These are phyloP conservation scores for Microdon myrmicae DNA, from an alignment of 2,888 invertebrate species.

Conservation along the genomic window DNA sequence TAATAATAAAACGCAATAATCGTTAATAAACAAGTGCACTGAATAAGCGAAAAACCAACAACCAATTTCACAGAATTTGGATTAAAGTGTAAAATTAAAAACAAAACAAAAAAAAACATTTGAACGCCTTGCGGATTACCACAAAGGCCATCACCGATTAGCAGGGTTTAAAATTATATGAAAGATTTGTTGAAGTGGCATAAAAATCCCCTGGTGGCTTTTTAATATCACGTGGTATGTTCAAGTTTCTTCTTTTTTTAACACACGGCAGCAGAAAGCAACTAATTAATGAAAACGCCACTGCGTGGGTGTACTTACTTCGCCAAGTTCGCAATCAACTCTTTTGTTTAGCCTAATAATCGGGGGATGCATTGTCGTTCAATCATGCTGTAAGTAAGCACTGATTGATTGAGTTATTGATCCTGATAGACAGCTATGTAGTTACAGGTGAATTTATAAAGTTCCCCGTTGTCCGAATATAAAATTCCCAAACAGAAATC, in stretches of 20 bases:
- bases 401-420: too few relatives aligned
- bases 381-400: too few relatives aligned
- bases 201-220: background rate
- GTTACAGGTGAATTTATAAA: too few relatives aligned
- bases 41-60: constrained; percentile 16
- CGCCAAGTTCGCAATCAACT: constrained; percentile 45
- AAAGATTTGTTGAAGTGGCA: constrained; percentile 43
- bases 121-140: constrained; percentile 29
- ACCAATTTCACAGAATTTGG: constrained; percentile 14
- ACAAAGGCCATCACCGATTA: constrained; percentile 25
- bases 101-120: constrained; percentile 9
- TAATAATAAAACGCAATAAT: too few relatives aligned
- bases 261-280: too few relatives aligned
- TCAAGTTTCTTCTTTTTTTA: too few relatives aligned
- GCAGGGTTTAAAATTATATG: constrained; percentile 40
- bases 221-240: too few relatives aligned
- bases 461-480: too few relatives aligned
- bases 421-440: too few relatives aligned
- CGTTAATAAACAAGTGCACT: constrained; percentile 29
- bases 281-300: constrained; percentile 3
- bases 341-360: constrained; percentile 45
- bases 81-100: constrained; percentile 36
- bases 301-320: constrained; percentile 43
- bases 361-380: too few relatives aligned
- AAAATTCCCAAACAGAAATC: too few relatives aligned